These are phyloP conservation scores for Diplodus sargus DNA, from an alignment of 2,797 vertebrate genomes.

Conservation along the genomic window DNA sequence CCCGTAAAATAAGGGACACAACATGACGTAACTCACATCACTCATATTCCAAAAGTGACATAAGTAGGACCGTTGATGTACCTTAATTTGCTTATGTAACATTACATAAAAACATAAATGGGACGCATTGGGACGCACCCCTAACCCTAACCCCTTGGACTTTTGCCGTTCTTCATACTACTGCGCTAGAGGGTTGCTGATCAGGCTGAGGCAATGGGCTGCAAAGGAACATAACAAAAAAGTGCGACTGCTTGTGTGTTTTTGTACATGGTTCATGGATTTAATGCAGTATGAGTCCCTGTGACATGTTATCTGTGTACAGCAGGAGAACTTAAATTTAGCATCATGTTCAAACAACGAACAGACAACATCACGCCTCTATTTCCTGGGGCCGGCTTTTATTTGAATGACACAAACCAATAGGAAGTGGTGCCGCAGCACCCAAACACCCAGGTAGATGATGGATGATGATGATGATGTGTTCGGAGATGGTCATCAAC, in stretches of 20 bases:
- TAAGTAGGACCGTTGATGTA: no score
- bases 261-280: not conserved
- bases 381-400: constrained; percentile 1
- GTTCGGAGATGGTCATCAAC: not conserved
- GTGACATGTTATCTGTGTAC: not conserved
- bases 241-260: not conserved
- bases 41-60: no score
- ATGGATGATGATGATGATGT: not conserved
- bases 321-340: not conserved
- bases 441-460: not conserved
- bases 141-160: no score
- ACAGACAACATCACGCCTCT: constrained; percentile 11
- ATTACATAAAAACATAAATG: no score
- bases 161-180: no score
- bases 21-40: no score
- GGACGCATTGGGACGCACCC: no score
- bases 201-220: not conserved
- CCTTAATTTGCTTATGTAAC: no score
- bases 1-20: no score
- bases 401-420: constrained; percentile 8
- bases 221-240: not conserved
- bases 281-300: not conserved
- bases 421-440: not conserved
- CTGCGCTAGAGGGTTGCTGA: no score
- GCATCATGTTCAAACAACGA: not conserved